Base-by-base conservation (phyloP, 1,140 invertebrate genomes). In the Calliopsis andreniformis region DNA sequence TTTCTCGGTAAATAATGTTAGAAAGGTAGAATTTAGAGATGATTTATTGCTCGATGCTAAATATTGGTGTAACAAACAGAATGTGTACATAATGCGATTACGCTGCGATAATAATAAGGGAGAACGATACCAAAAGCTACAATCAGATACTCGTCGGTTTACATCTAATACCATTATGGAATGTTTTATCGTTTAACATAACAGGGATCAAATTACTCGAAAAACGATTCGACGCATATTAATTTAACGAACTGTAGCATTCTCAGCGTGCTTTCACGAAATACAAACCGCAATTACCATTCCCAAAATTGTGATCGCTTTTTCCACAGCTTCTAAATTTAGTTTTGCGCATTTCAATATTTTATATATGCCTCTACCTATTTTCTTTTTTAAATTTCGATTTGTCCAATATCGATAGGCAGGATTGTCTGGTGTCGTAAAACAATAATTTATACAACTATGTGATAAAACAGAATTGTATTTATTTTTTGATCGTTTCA, bases 21-120 rank as follows among this genome's bases (percentile, higher is more conserved):
- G 42, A 39, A 58, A 67, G 28, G 51, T 67, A 39, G 62, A 66
- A 64, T 73, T 66, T 43, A 23, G 35, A 28, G 47, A 18, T 55
- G 64, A 75, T 75, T 67, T 75, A 67, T 66, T 55, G 20, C 42
- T 56, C 30, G 16, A 30, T 25, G 62, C n/a, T 47, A 75, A 75
- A 75, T 75, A 75, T 75, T 75, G 23, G 18, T 30, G 28, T 20
- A 58, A 58, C 63, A 47, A 75, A 75, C 42, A 75, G 42, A 39
- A 56, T 49, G 6, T 32, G 39, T 67, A 63, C 20, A 23, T 62
- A 67, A 75, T 20, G 8, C 25, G 51, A 63, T 72, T 63, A 61
- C 32, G 14, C 20, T 23, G 30, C 8, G 30, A 53, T n/a, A 63
- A 59, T 56, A 75, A 67, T 66, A 73, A 73, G 49, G 25, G 20